Percentiles rank a stretch among this genome's conserved stretches.
phyloP scores from a whole-genome alignment of 2,888 invertebrate species.

The Diarsia dahlii region DNA sequence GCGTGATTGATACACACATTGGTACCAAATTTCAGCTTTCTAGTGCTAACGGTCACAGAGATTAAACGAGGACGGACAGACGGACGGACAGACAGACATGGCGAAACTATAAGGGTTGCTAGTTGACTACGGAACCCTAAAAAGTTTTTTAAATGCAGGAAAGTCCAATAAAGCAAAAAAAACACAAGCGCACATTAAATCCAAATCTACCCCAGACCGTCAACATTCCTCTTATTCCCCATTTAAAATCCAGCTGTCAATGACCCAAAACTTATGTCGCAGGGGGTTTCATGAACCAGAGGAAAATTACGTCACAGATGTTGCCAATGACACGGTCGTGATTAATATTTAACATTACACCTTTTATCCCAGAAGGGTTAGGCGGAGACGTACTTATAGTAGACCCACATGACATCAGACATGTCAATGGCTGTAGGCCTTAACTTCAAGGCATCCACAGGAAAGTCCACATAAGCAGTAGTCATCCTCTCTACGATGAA shows the following conservation, averaged over 20 bases:
- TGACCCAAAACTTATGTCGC: slow-evolving; percentile 32
- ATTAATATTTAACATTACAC: slow-evolving; percentile 33
- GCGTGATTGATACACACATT: no score
- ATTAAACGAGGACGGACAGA: no score
- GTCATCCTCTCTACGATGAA: no score
- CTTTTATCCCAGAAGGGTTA: neutral
- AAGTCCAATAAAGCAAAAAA: neutral
- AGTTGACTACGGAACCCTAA: no score
- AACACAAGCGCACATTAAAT: neutral
- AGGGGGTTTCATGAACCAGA: slow-evolving; percentile 21
- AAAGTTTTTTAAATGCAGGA: no score
- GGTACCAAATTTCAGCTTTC: no score
- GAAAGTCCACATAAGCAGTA: no score
- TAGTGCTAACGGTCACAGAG: no score
- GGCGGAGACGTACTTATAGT: neutral
- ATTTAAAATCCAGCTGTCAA: slow-evolving; percentile 38
- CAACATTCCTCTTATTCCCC: slow-evolving; percentile 9
- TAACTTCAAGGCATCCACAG: no score
- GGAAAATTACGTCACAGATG: slow-evolving; percentile 48
- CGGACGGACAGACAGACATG: no score
- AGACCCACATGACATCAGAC: neutral
- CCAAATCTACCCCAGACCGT: neutral
- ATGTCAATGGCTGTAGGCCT: no score
- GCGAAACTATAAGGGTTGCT: no score
- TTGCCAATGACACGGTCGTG: slow-evolving; percentile 47